Evolutionary conservation across 2,888 invertebrate genomes (phyloP).

Genomic region (Cryptus armator): DNA sequence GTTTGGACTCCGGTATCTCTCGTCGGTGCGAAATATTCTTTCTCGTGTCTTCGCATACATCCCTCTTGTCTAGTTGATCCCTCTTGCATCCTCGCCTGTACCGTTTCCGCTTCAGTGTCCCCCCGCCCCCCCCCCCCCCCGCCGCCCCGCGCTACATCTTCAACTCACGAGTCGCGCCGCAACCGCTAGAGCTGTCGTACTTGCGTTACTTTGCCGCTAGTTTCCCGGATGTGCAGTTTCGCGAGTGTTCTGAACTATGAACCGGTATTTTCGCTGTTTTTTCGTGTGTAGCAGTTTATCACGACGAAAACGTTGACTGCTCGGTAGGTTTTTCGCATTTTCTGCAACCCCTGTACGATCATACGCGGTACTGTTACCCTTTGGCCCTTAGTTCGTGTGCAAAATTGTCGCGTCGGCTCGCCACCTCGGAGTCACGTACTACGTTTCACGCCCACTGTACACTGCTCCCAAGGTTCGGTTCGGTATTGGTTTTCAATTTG

Average conservation of each 20-base stretch:
- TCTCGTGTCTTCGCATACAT: background rate
- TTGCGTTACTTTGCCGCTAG: background rate
- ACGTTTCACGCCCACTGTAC: background rate
- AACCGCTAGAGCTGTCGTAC: background rate
- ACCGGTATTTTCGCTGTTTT: conserved; percentile 6
- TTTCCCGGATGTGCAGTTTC: background rate
- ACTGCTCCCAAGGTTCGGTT: background rate
- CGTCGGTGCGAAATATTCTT: conserved; percentile 10
- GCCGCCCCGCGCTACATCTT: background rate
- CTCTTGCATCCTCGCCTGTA: conserved; percentile 27
- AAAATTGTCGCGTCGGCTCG: conserved; percentile 28
- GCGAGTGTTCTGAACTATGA: background rate
- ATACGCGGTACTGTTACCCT: background rate
- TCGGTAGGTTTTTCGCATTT: conserved; percentile 3
- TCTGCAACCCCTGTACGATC: background rate
- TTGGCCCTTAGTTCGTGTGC: background rate
- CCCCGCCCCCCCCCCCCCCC: too few relatives aligned
- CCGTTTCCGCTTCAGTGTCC: background rate
- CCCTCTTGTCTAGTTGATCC: conserved; percentile 37
- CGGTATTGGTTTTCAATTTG: conserved; percentile 82
- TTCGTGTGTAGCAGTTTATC: background rate
- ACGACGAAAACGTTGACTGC: background rate
- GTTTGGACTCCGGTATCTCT: conserved; percentile 20
- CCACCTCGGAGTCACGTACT: conserved; percentile 24
- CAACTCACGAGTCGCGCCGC: conserved; percentile 1